These are phyloP conservation scores for Rhabdomys pumilio DNA, from an alignment of 2,797 vertebrate species.

Conservation along the genomic window DNA sequence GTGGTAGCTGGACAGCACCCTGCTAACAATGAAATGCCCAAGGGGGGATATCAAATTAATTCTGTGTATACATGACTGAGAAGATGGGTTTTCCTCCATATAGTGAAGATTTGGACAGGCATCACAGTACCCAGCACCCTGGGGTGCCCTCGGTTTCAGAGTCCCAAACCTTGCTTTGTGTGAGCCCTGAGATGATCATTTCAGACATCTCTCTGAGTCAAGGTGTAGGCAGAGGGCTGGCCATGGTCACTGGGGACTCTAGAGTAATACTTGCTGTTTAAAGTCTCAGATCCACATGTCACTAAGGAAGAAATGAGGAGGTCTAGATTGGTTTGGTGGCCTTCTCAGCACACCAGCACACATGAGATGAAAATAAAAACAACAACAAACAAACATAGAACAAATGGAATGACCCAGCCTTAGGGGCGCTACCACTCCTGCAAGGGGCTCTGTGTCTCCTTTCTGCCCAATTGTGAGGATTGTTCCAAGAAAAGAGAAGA, in stretches of 20 bases:
- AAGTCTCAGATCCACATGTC: conserved; percentile 48
- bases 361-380: background rate
- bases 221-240: conserved; percentile 60
- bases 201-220: conserved; percentile 71
- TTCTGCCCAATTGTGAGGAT: background rate
- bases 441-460: background rate
- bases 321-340: background rate
- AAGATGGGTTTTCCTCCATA: conserved; percentile 92
- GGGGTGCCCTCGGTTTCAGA: conserved; percentile 84
- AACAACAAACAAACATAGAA: background rate
- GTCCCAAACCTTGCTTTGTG: background rate
- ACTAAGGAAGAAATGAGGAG: conserved; percentile 41
- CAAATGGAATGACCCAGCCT: background rate
- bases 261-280: conserved; percentile 73
- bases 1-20: conserved; percentile 89
- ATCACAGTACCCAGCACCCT: conserved; percentile 91
- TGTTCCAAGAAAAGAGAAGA: background rate
- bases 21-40: conserved; percentile 91
- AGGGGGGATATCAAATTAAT: conserved; percentile 95
- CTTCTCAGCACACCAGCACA: background rate
- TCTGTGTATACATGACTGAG: conserved; percentile 91
- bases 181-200: conserved; percentile 78
- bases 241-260: conserved; percentile 72
- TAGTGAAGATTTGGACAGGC: conserved; percentile 88
- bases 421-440: background rate